Evolutionary conservation across 1,140 invertebrate genomes (phyloP).

Genomic region (Polypedilum vanderplanki): DNA sequence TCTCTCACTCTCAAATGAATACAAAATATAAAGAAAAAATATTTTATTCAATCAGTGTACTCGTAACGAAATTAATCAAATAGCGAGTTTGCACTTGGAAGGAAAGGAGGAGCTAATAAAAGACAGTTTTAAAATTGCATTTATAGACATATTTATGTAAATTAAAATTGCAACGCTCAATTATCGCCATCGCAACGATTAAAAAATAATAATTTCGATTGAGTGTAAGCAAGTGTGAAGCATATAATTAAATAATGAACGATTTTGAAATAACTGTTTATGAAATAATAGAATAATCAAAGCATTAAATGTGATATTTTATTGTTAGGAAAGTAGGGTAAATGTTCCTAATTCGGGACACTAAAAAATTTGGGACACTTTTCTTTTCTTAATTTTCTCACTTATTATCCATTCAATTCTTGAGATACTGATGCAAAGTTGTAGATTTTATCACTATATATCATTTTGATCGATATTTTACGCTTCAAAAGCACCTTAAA

Average conservation of each 20-base stretch:
- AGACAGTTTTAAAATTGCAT: neutral
- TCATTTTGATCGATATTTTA: no score
- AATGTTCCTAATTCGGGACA: no score
- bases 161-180: conserved; percentile 1
- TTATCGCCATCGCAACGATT: neutral
- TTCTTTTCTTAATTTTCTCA: no score
- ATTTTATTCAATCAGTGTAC: neutral
- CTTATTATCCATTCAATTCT: no score
- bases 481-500: no score
- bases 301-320: no score
- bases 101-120: neutral
- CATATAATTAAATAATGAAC: conserved; percentile 8
- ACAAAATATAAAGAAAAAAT: neutral
- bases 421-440: no score
- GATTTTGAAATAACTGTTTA: no score
- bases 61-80: conserved; percentile 16
- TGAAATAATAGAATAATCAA: no score
- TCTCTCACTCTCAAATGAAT: neutral
- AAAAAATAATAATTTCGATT: neutral
- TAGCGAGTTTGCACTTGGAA: neutral
- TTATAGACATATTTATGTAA: neutral
- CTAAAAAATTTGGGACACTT: no score
- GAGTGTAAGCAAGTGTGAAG: neutral
- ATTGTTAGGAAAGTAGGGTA: no score
- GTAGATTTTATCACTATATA: no score